Evolutionary conservation across 2,113 vertebrate species (phyloP).

Genomic region (Varanus komodoensis): DNA sequence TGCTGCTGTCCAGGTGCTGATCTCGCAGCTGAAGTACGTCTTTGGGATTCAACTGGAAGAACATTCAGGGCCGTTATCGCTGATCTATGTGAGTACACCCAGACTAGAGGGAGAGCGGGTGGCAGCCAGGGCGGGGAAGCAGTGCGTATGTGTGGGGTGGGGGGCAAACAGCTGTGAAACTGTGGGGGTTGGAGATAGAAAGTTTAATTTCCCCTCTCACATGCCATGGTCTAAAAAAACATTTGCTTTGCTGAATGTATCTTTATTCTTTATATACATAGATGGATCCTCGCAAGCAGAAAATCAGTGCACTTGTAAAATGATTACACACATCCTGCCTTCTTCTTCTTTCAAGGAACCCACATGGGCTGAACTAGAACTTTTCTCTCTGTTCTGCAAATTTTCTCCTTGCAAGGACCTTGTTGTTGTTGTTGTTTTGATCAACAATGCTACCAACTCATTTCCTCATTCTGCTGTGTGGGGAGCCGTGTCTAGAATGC

Average conservation of each 20-base stretch:
- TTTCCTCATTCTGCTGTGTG: background rate
- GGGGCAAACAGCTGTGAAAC: background rate
- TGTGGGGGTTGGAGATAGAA: background rate
- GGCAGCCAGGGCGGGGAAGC: background rate
- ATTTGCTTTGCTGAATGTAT: background rate
- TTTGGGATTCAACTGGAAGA: slow-evolving; percentile 82
- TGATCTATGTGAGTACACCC: slow-evolving; percentile 86
- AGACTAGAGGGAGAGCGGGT: background rate
- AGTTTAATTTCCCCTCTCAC: background rate
- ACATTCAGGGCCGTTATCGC: slow-evolving; percentile 82
- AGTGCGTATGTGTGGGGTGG: background rate
- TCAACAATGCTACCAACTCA: background rate
- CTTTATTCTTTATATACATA: too few relatives aligned
- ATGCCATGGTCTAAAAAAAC: background rate
- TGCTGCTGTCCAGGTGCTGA: slow-evolving; percentile 88
- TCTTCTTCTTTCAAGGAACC: too few relatives aligned
- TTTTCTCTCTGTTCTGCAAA: too few relatives aligned
- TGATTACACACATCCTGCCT: too few relatives aligned
- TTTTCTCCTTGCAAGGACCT: too few relatives aligned
- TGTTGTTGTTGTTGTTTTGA: too few relatives aligned
- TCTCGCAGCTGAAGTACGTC: slow-evolving; percentile 94
- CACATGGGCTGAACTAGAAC: too few relatives aligned
- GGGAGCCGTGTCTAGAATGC: background rate
- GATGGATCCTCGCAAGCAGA: too few relatives aligned
- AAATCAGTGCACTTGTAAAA: too few relatives aligned